phyloP scores from a whole-genome alignment of 2,797 vertebrate species.

The Holocentrus rufus region DNA sequence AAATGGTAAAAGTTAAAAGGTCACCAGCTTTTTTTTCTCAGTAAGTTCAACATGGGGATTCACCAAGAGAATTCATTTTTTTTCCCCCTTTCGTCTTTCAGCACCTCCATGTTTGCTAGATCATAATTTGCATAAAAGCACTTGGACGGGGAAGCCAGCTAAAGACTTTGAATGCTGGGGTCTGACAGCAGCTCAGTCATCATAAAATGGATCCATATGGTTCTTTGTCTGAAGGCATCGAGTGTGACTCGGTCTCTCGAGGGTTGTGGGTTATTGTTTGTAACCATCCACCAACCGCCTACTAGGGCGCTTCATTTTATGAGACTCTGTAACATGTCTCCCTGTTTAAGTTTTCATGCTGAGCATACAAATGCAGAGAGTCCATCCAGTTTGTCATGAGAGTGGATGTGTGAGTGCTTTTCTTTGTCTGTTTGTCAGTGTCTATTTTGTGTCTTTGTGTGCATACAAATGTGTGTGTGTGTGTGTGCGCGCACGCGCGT shows the following conservation, averaged over 20 bases:
- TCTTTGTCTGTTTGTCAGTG: conserved; percentile 1
- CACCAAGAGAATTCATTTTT: too few relatives aligned
- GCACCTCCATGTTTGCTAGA: too few relatives aligned
- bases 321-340: conserved; percentile 9
- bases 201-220: conserved; percentile 29
- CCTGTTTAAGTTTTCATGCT: conserved; percentile 20
- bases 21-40: too few relatives aligned
- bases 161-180: not conserved
- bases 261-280: conserved; percentile 25
- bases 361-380: conserved; percentile 8
- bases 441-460: not conserved
- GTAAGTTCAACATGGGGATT: too few relatives aligned
- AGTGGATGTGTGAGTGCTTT: not conserved
- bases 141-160: not conserved
- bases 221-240: conserved; percentile 2
- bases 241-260: conserved; percentile 16
- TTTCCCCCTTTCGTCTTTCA: too few relatives aligned
- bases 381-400: not conserved
- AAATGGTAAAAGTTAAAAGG: too few relatives aligned
- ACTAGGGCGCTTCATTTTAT: conserved; percentile 3
- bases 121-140: not conserved
- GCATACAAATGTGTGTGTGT: not conserved
- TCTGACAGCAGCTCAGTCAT: conserved; percentile 8
- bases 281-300: conserved; percentile 4
- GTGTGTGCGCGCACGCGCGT: conserved; percentile 3